These are phyloP conservation scores for Subanguina moxae DNA, from an alignment of 1,140 invertebrate genomes.

Conservation along the genomic window DNA sequence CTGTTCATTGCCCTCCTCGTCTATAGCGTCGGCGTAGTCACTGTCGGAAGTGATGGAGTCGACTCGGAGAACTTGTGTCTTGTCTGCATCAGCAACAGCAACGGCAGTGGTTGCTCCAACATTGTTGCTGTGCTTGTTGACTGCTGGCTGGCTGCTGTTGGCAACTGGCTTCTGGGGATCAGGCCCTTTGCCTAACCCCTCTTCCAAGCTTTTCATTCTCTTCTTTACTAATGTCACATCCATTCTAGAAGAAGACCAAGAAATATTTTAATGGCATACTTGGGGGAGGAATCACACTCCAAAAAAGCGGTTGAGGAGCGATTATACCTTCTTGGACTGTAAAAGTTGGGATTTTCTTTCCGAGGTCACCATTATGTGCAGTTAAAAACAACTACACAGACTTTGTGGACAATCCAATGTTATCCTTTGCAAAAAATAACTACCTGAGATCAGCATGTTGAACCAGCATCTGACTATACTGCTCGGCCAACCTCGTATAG, in stretches of 20 bases:
- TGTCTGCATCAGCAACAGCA: too few relatives aligned
- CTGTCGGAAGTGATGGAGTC: background rate
- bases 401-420: too few relatives aligned
- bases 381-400: too few relatives aligned
- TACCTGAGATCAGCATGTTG: conserved; percentile 7
- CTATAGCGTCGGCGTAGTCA: background rate
- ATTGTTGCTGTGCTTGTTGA: background rate
- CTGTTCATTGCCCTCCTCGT: background rate
- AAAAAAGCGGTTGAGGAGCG: too few relatives aligned
- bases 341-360: too few relatives aligned
- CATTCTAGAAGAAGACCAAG: background rate
- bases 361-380: too few relatives aligned
- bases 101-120: background rate
- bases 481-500: background rate
- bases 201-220: background rate
- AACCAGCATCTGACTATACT: background rate
- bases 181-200: background rate
- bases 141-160: background rate
- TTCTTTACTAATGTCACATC: background rate
- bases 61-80: background rate
- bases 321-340: too few relatives aligned
- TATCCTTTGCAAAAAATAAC: too few relatives aligned
- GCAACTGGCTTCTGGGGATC: background rate
- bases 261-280: too few relatives aligned
- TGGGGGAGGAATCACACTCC: too few relatives aligned